phyloP scores from a whole-genome alignment of 2,888 invertebrate species.

The Macrophya alboannulata region DNA sequence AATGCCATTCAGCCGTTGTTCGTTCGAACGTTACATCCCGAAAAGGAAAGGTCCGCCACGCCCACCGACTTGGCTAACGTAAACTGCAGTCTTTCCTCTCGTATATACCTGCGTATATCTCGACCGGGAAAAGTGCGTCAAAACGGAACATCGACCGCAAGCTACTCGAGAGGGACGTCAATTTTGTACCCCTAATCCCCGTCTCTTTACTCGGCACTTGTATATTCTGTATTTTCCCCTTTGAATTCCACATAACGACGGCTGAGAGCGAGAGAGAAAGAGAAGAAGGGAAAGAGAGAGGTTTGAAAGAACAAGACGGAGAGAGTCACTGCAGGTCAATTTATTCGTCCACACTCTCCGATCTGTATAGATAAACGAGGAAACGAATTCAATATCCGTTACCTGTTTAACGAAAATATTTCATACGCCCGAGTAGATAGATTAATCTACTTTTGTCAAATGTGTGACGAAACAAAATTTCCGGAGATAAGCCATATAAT shows the following conservation, averaged over 20 bases:
- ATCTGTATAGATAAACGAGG: no score
- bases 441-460: not conserved
- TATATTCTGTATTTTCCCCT: not conserved
- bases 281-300: not conserved
- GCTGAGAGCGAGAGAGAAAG: no score
- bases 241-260: not conserved
- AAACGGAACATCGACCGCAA: constrained; percentile 39
- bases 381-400: not conserved
- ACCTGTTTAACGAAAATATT: not conserved
- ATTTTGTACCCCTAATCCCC: constrained; percentile 27
- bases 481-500: not conserved
- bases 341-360: not conserved
- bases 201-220: constrained; percentile 1
- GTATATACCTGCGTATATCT: constrained; percentile 28
- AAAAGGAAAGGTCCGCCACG: constrained; percentile 46
- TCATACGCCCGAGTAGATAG: no score
- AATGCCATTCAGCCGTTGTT: constrained; percentile 45
- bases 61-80: constrained; percentile 26
- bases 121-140: not conserved
- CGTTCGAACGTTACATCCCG: constrained; percentile 11
- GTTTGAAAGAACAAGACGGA: not conserved
- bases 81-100: constrained; percentile 9
- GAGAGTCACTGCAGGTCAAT: not conserved
- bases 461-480: not conserved
- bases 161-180: constrained; percentile 16